Evolutionary conservation across 2,888 invertebrate genomes (phyloP).

Genomic region (Microplitis manilae): DNA sequence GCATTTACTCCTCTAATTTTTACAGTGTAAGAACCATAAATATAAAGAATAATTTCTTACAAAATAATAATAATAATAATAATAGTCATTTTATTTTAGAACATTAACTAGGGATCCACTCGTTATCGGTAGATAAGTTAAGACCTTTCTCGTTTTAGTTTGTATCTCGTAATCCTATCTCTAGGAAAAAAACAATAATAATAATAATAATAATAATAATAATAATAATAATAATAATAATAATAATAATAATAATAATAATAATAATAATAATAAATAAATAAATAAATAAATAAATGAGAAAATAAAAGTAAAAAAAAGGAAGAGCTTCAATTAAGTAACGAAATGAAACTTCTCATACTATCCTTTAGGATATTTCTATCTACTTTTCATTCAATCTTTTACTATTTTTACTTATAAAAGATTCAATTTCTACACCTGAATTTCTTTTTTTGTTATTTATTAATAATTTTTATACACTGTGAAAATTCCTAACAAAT

Average conservation of each 20-base stretch:
- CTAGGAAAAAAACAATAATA: background rate
- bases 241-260: too few relatives aligned
- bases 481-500: too few relatives aligned
- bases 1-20: too few relatives aligned
- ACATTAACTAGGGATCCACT: slow-evolving; percentile 39
- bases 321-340: background rate
- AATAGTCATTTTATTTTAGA: slow-evolving; percentile 17
- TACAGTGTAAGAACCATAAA: too few relatives aligned
- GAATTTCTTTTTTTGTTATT: background rate
- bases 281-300: background rate
- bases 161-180: slow-evolving; percentile 26
- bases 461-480: background rate
- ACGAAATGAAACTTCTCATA: background rate
- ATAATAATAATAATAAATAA: background rate
- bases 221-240: background rate
- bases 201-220: background rate
- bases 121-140: slow-evolving; percentile 39
- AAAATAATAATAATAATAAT: background rate
- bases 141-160: slow-evolving; percentile 25
- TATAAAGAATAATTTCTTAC: background rate
- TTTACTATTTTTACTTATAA: background rate
- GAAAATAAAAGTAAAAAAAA: background rate
- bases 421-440: background rate
- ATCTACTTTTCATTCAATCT: background rate
- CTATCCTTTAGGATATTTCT: background rate